Evolutionary conservation across 1,140 invertebrate species (phyloP).

Genomic region (Octopus bimaculoides): DNA sequence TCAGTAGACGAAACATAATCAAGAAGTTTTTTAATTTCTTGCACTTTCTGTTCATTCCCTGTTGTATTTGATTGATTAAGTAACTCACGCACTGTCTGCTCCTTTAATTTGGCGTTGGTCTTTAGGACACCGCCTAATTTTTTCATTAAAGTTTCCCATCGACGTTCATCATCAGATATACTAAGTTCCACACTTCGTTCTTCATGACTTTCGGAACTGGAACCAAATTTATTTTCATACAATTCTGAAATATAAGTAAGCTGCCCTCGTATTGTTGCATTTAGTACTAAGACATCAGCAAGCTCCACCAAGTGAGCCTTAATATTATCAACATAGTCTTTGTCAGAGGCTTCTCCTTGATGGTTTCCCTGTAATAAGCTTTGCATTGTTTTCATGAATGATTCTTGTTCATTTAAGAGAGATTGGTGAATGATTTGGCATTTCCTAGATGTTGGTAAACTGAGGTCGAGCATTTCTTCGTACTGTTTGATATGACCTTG

Average conservation of each 20-base stretch:
- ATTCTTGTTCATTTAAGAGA: not conserved
- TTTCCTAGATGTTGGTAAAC: slow-evolving; percentile 1
- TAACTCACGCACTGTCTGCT: not conserved
- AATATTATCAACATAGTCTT: not conserved
- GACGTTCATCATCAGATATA: slow-evolving; percentile 5
- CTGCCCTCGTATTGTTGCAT: slow-evolving; percentile 7
- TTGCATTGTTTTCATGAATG: slow-evolving; percentile 9
- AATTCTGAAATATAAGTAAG: slow-evolving; percentile 9
- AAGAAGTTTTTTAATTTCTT: slow-evolving; percentile 6
- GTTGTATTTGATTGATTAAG: not conserved
- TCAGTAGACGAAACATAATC: not conserved
- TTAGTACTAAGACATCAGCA: slow-evolving; percentile 3
- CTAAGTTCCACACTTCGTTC: not conserved
- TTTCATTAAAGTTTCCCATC: slow-evolving; percentile 18
- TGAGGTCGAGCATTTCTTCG: slow-evolving; percentile 4
- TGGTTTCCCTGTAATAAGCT: not conserved
- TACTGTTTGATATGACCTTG: slow-evolving; percentile 6
- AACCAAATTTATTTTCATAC: not conserved
- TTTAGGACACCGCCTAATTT: slow-evolving; percentile 33
- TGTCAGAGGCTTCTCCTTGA: not conserved
- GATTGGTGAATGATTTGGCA: slow-evolving; percentile 3
- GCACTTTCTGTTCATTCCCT: not conserved
- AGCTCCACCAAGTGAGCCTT: slow-evolving; percentile 6
- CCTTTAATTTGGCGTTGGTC: slow-evolving; percentile 30
- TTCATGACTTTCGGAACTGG: not conserved